Percentiles rank a stretch among this genome's conserved stretches.
phyloP scores from a whole-genome alignment of 2,888 invertebrate species.

The Stenodera caucasica region DNA sequence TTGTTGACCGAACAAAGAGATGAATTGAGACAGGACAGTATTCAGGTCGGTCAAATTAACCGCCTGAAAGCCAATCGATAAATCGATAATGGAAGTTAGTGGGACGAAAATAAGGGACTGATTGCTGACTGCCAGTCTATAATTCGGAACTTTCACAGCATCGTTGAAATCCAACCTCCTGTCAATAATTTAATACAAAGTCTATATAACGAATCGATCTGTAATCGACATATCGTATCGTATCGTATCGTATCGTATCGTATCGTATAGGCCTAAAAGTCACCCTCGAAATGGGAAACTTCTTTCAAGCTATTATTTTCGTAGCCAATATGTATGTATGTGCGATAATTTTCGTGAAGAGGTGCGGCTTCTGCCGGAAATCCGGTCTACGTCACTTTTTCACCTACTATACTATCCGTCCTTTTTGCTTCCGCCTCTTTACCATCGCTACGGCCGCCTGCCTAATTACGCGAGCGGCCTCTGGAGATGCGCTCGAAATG shows the following conservation, averaged over 20 bases:
- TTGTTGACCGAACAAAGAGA: neutral
- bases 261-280: too few relatives aligned
- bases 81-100: neutral
- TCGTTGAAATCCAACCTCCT: neutral
- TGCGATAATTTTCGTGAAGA: conserved; percentile 2
- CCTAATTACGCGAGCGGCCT: conserved; percentile 42
- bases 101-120: neutral
- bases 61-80: neutral
- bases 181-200: conserved; percentile 4
- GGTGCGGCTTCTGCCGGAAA: conserved; percentile 5
- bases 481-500: conserved; percentile 46
- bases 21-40: neutral
- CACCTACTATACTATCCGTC: conserved; percentile 28
- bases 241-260: too few relatives aligned
- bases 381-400: conserved; percentile 12
- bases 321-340: neutral
- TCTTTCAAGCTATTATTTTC: too few relatives aligned
- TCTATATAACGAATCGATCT: neutral
- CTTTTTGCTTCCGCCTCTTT: conserved; percentile 18
- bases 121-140: neutral
- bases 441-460: conserved; percentile 28
- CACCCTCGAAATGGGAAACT: too few relatives aligned
- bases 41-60: neutral
- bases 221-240: neutral
- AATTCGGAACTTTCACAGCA: neutral